Percentiles rank a stretch among this genome's conserved stretches.
These are phyloP conservation scores for Neoseiulus cucumeris DNA, from an alignment of 1,140 invertebrate genomes.

Conservation along the genomic window DNA sequence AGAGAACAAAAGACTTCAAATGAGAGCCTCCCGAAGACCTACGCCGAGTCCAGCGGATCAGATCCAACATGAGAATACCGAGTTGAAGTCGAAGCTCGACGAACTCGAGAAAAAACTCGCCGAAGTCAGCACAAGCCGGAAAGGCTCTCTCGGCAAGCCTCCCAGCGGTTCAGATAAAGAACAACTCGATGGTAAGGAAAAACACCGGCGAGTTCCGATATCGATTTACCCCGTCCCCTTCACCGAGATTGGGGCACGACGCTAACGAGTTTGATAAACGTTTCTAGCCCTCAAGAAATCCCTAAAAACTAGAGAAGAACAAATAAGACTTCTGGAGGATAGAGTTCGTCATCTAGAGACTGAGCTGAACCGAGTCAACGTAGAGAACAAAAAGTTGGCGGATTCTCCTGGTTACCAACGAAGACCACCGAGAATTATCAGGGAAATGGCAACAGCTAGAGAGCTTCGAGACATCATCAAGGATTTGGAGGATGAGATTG, in stretches of 20 bases:
- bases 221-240: too few relatives aligned
- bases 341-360: constrained; percentile 22
- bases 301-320: constrained; percentile 29
- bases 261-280: too few relatives aligned
- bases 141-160: background rate
- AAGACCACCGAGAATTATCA: constrained; percentile 42
- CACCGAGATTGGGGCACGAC: too few relatives aligned
- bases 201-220: constrained; percentile 14
- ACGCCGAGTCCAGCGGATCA: constrained; percentile 22
- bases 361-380: constrained; percentile 29
- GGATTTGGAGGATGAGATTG: constrained; percentile 53
- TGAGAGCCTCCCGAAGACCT: constrained; percentile 23
- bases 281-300: constrained; percentile 28
- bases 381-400: constrained; percentile 29
- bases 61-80: constrained; percentile 31
- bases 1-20: constrained; percentile 44
- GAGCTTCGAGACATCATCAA: constrained; percentile 52
- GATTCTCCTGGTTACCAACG: constrained; percentile 35
- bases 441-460: constrained; percentile 45
- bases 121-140: constrained; percentile 22
- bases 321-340: constrained; percentile 24
- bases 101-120: constrained; percentile 42
- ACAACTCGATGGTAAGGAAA: constrained; percentile 21
- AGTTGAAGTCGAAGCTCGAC: constrained; percentile 37
- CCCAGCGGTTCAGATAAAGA: constrained; percentile 14